Conservation (phyloP, 2,888 invertebrate genomes). For the Brachynemurus nebulosus region DNA sequence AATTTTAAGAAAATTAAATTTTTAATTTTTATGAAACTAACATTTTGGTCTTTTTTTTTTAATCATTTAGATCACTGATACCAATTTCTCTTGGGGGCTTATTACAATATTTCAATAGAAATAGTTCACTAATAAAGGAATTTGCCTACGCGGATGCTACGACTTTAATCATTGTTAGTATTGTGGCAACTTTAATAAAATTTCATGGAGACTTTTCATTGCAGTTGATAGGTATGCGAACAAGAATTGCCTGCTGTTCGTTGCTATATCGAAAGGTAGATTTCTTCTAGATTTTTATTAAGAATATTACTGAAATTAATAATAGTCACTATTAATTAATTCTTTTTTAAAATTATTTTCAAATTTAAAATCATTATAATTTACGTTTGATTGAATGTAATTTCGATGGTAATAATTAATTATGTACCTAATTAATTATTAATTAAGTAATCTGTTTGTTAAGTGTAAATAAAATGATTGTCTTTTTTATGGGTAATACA, state of each 20-base stretch:
- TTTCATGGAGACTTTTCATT: constrained; percentile 37
- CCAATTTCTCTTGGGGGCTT: constrained; percentile 51
- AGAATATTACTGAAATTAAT: not conserved
- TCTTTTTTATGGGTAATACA: too few relatives aligned
- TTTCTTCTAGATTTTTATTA: constrained; percentile 9
- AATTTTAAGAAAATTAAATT: too few relatives aligned
- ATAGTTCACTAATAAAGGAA: constrained; percentile 34
- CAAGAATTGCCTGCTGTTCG: constrained; percentile 69
- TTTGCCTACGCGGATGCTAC: constrained; percentile 50
- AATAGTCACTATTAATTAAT: too few relatives aligned
- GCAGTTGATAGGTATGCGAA: constrained; percentile 52
- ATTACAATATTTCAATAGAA: constrained; percentile 48
- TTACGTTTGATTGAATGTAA: too few relatives aligned
- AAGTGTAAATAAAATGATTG: too few relatives aligned
- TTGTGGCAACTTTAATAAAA: constrained; percentile 45
- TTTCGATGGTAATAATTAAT: too few relatives aligned
- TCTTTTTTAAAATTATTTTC: too few relatives aligned
- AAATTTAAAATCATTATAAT: too few relatives aligned
- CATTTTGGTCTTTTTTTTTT: too few relatives aligned
- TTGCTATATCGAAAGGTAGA: constrained; percentile 74
- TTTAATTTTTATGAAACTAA: too few relatives aligned
- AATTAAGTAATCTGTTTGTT: too few relatives aligned
- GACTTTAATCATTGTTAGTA: constrained; percentile 39
- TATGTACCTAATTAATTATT: too few relatives aligned
- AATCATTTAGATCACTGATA: constrained; percentile 46